These are phyloP conservation scores for Mactromeris polynyma DNA, from an alignment of 2,888 invertebrate species.

Conservation along the genomic window DNA sequence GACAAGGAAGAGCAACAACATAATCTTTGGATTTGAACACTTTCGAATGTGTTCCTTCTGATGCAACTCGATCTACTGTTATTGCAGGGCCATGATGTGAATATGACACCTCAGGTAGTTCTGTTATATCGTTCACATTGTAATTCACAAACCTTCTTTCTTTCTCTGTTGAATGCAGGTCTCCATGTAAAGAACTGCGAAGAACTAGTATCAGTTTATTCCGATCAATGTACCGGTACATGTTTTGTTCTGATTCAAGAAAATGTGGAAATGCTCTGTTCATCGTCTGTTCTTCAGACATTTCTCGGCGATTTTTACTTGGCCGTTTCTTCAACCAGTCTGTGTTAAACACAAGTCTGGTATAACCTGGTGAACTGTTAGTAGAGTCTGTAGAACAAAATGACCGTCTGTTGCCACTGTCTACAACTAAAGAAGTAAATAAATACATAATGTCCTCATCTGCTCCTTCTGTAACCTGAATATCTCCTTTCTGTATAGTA, in stretches of 20 bases:
- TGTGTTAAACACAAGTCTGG: slow-evolving; percentile 23
- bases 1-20: slow-evolving; percentile 36
- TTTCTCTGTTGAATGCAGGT: slow-evolving; percentile 9
- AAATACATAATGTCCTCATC: slow-evolving; percentile 29
- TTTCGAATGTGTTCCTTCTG: neutral
- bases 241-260: neutral
- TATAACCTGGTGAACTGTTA: slow-evolving; percentile 23
- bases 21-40: neutral
- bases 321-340: slow-evolving; percentile 23
- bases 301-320: neutral
- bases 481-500: neutral
- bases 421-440: slow-evolving; percentile 23
- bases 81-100: slow-evolving; percentile 33
- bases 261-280: neutral
- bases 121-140: neutral
- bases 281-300: neutral
- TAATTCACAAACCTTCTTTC: neutral
- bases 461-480: neutral
- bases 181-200: neutral
- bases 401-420: slow-evolving; percentile 4
- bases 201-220: slow-evolving; percentile 16
- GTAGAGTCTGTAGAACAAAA: slow-evolving; percentile 13
- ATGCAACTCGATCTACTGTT: neutral
- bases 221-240: neutral
- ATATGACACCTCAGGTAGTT: neutral